Evolutionary conservation across 2,888 invertebrate genomes (phyloP), one percentile per base, ranked within the genome.

Genomic region (Dicyrtomina minuta): DNA sequence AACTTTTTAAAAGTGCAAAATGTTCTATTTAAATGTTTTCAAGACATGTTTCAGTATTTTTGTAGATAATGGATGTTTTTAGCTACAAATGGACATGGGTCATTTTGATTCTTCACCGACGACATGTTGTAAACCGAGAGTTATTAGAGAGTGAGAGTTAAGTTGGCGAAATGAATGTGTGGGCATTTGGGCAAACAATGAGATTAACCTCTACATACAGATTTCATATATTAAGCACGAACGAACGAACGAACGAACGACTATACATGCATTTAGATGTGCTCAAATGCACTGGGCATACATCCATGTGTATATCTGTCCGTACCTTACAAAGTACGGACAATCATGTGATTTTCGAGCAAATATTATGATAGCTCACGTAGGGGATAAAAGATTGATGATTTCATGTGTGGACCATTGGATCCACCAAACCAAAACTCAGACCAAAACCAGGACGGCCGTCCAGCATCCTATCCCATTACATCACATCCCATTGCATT

Each of bases 311-410:
- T 33, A 39, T 22, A 39, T 39, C 13, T 59, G 59, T 33, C 4
- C 13, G 33, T 39, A 59, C 41, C 20, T 17, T n/a, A n/a, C n/a
- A n/a, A n/a, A 33, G 33, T 33, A 33, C 26, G 17, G 33, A 33
- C 33, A 33, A 33, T 33, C 22, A 61, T 61, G 22, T 33, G 8
- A 33, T 33, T n/a, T n/a, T 33, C 33, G 33, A 33, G 61, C 61
- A 61, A 61, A 61, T 61, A 61, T 61, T 61, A 61, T 61, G 61
- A 61, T 44, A 61, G 61, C 61, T 61, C 61, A 61, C 61, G 61
- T 44, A 43, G 61, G 27, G 55, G 43, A 43, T 44, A 43, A 61
- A 61, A 61, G 61, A 61, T 61, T 61, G 61, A 61, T 61, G 61
- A 61, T 61, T 58, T 58, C 58, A 58, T 33, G n/a, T 33, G n/a